These are phyloP conservation scores for Brachylomia viminalis DNA, from an alignment of 2,888 invertebrate species.

Conservation along the genomic window DNA sequence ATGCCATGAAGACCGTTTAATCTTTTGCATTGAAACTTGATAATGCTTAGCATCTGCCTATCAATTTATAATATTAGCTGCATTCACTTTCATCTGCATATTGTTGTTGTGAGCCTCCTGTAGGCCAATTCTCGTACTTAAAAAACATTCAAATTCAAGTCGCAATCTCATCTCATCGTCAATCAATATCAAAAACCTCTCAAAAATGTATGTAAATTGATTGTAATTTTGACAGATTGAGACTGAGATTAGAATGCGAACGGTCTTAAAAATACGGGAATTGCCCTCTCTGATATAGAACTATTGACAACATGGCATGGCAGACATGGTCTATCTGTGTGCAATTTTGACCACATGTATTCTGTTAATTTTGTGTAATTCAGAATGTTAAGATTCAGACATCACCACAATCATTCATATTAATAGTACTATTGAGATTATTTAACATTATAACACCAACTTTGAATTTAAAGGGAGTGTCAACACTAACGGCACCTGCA, in stretches of 20 bases:
- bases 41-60: not conserved
- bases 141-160: too few species aligned
- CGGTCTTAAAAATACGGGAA: too few species aligned
- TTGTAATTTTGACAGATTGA: too few species aligned
- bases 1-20: not conserved
- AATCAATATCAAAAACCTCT: too few species aligned
- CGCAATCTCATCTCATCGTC: too few species aligned
- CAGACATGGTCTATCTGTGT: too few species aligned
- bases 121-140: too few species aligned
- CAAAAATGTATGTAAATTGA: too few species aligned
- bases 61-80: not conserved
- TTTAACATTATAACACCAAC: not conserved
- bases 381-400: not conserved
- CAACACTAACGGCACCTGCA: conserved; percentile 47
- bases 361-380: not conserved
- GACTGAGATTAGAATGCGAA: too few species aligned
- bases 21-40: not conserved
- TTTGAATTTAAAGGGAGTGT: conserved; percentile 61
- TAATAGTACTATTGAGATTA: not conserved
- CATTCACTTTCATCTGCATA: not conserved
- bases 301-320: not conserved
- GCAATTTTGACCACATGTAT: not conserved
- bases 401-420: not conserved
- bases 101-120: not conserved
- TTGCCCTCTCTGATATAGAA: too few species aligned